Evolutionary conservation across 2,113 vertebrate genomes (phyloP), one percentile per base, ranked within the genome.

Genomic region (Cinclus mexicanus): DNA sequence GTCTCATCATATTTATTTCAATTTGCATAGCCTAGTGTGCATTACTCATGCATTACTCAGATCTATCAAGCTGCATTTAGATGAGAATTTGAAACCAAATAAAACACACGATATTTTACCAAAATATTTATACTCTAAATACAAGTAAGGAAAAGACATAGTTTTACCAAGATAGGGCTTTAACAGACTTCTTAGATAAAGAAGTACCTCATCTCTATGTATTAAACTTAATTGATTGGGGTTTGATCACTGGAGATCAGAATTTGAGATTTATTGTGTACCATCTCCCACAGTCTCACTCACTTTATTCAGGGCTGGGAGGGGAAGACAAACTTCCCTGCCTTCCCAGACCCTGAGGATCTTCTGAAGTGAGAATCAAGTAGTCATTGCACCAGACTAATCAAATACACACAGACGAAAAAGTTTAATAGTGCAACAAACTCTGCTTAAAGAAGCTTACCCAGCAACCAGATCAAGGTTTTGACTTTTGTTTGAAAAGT

Each of bases 381-480:
- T 7, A 29, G 14, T 42, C 2, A 2, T n/a, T 83, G 44, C 16
- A 53, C 14, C 59, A 90, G 41, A 29, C 37, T 61, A 64, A 80
- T 42, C 68, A 92, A 76, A 83, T 7, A 64, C 31, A 79, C 0
- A 3, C 23, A 44, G 72, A 78, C 18, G 21, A 31, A 75, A 59
- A 87, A 25, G 47, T 82, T 64, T 69, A 53, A 53, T 21, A 53
- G 37, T 53, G 31, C 14, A 47, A 79, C 33, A 69, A 90, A 55
- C 41, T n/a, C 65, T 72, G 26, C 80, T 87, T 83, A 31, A 84
- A 94, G 77, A 67, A 79, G 39, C 24, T 91, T 56, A 63, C 29
- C 33, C 87, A 94, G 83, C 47, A 89, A 67, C 35, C 44, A 41
- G 18, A 42, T 63, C 60, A 63, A 15, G 22, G 29, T 63, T 92